Evolutionary conservation across 2,797 vertebrate species (phyloP).

Genomic region (Sphaeramia orbicularis): DNA sequence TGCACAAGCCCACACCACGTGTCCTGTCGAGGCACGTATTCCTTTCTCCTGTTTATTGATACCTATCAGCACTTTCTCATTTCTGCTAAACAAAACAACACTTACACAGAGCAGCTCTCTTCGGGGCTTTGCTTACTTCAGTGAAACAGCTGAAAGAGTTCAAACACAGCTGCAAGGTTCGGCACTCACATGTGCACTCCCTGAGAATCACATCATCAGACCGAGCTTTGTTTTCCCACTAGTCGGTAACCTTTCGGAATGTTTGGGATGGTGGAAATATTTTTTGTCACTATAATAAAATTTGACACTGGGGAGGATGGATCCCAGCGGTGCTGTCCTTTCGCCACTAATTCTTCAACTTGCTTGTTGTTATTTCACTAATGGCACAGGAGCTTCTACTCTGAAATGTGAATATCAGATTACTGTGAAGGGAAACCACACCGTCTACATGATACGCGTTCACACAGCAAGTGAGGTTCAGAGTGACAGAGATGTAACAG

Average conservation of each 20-base stretch:
- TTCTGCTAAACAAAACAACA: constrained; percentile 65
- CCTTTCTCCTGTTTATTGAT: constrained; percentile 73
- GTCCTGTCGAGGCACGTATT: constrained; percentile 62
- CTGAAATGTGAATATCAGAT: constrained; percentile 49
- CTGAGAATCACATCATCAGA: constrained; percentile 5
- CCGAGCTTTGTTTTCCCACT: constrained; percentile 6
- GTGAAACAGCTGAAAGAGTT: constrained; percentile 69
- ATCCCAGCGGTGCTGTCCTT: neutral
- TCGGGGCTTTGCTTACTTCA: constrained; percentile 50
- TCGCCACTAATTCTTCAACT: constrained; percentile 27
- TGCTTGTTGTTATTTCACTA: constrained; percentile 63
- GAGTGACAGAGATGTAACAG: constrained; percentile 47
- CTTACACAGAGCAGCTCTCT: constrained; percentile 45
- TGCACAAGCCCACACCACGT: constrained; percentile 4
- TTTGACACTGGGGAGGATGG: neutral
- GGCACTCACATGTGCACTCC: constrained; percentile 1
- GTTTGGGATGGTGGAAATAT: neutral
- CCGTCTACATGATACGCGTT: constrained; percentile 23
- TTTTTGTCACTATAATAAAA: neutral
- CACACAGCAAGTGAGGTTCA: constrained; percentile 22
- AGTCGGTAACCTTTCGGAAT: neutral
- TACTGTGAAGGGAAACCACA: constrained; percentile 38
- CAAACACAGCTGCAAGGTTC: constrained; percentile 64
- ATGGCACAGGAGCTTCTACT: constrained; percentile 53
- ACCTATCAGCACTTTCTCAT: constrained; percentile 80